These are phyloP conservation scores for Aphidius ervi DNA, from an alignment of 1,140 invertebrate species.

Conservation along the genomic window DNA sequence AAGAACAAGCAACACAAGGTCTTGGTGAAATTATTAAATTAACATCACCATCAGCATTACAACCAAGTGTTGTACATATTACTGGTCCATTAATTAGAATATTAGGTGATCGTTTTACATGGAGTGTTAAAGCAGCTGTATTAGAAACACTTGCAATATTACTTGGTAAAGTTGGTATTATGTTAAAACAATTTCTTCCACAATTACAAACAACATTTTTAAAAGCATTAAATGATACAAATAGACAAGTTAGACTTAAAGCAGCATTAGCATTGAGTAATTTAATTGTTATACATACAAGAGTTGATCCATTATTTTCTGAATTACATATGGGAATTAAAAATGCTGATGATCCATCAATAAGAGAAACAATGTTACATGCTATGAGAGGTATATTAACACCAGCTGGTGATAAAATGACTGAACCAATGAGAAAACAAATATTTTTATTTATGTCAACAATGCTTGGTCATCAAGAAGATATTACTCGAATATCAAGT, in stretches of 20 bases:
- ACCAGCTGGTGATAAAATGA: slow-evolving; percentile 85
- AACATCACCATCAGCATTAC: slow-evolving; percentile 79
- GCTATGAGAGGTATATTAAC: slow-evolving; percentile 79
- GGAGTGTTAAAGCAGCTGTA: slow-evolving; percentile 92
- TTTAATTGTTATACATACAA: slow-evolving; percentile 84
- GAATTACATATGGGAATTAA: slow-evolving; percentile 87
- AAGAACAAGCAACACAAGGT: slow-evolving; percentile 92
- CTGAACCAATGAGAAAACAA: slow-evolving; percentile 71
- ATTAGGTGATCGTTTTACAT: slow-evolving; percentile 90
- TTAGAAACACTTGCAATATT: slow-evolving; percentile 89
- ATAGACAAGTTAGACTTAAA: slow-evolving; percentile 82
- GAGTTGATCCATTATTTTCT: slow-evolving; percentile 82
- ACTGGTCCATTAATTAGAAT: slow-evolving; percentile 97
- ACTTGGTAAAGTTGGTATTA: slow-evolving; percentile 84
- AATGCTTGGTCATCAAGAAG: slow-evolving; percentile 72
- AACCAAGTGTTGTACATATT: slow-evolving; percentile 93
- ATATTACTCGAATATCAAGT: slow-evolving; percentile 72
- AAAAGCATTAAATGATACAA: slow-evolving; percentile 86
- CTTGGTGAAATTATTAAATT: slow-evolving; percentile 88
- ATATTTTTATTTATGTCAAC: slow-evolving; percentile 69
- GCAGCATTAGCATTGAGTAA: slow-evolving; percentile 84
- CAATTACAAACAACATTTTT: slow-evolving; percentile 98
- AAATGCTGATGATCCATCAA: slow-evolving; percentile 73
- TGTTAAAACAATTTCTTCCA: slow-evolving; percentile 96
- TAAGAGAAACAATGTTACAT: slow-evolving; percentile 70